These are phyloP conservation scores for Agriopis leucophaearia DNA, from an alignment of 2,888 invertebrate genomes.

Conservation along the genomic window DNA sequence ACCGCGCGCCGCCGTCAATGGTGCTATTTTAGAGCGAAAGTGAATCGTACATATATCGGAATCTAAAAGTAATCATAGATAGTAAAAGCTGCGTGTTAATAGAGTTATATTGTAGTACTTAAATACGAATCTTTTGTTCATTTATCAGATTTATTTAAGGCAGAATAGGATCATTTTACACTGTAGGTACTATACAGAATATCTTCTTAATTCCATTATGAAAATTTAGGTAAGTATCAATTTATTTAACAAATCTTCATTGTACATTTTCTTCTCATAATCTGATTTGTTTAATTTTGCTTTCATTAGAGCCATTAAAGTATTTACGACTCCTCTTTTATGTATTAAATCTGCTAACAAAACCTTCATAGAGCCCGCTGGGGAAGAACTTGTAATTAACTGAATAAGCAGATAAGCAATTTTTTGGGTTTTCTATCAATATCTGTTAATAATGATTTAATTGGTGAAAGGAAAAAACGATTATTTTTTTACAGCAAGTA, in stretches of 20 bases:
- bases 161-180: conserved; percentile 1
- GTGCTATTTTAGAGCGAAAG: conserved; percentile 74
- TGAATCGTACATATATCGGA: conserved; percentile 46
- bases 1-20: conserved; percentile 66
- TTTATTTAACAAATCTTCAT: neutral
- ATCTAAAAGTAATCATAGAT: conserved; percentile 51
- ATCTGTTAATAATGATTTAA: neutral
- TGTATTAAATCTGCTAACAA: conserved; percentile 11
- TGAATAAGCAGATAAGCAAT: neutral
- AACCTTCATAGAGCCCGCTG: conserved; percentile 14
- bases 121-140: neutral
- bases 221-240: conserved; percentile 7
- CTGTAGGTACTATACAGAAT: neutral
- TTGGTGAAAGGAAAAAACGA: conserved; percentile 27
- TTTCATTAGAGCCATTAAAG: conserved; percentile 22
- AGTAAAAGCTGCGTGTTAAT: conserved; percentile 21
- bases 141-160: neutral
- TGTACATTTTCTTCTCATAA: conserved; percentile 7
- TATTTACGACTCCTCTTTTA: conserved; percentile 6
- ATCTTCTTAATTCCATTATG: neutral
- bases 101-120: neutral
- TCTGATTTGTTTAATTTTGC: neutral
- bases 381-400: neutral
- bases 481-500: conserved; percentile 16
- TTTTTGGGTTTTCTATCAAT: neutral